Evolutionary conservation across 1,140 invertebrate species (phyloP), one percentile per base, ranked within the genome.

Genomic region (Drosophila saltans): DNA sequence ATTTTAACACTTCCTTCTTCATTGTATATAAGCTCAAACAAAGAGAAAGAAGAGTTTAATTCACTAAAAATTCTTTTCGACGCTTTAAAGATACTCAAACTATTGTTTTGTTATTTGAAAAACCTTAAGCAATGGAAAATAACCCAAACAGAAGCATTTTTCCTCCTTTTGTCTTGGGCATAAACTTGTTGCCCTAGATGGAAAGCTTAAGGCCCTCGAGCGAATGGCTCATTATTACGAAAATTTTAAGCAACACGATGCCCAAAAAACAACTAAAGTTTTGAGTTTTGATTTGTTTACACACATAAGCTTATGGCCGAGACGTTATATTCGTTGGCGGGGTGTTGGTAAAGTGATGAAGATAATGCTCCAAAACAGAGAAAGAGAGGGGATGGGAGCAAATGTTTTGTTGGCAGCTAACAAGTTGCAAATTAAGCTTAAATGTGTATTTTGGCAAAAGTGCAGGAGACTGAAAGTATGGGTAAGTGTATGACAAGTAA

Each of bases 361-460:
- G 45, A 48, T 2, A 21, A 8, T 48, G 21, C 24, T 8, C 9
- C 1, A 16, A 16, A 16, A 16, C 16, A 24, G 45, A 48, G 45
- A 2, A 30, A 36, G 33, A 36, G 28, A 36, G 33, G 3, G 33
- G 33, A 36, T 3, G 33, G 52, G 26, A 1, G 26, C 61, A 74
- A 81, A 62, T 75, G 75, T 75, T 81, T 82, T 81, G 79, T 83
- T 79, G 82, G 65, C 83, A 86, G 83, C 83, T 88, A 86, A 86
- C 82, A 86, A 85, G 82, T 85, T 88, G 82, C 84, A 86, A 85
- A 85, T 85, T 86, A 88, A 85, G 82, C 82, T 82, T 79, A 85
- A 85, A 85, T 86, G 75, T 85, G 78, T 85, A 80, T 81, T 85
- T 85, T 85, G 81, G 78, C 81, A 84, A 80, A 81, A 78, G 70